phyloP scores from a whole-genome alignment of 2,888 invertebrate genomes.

The Cosmopolites sordidus region DNA sequence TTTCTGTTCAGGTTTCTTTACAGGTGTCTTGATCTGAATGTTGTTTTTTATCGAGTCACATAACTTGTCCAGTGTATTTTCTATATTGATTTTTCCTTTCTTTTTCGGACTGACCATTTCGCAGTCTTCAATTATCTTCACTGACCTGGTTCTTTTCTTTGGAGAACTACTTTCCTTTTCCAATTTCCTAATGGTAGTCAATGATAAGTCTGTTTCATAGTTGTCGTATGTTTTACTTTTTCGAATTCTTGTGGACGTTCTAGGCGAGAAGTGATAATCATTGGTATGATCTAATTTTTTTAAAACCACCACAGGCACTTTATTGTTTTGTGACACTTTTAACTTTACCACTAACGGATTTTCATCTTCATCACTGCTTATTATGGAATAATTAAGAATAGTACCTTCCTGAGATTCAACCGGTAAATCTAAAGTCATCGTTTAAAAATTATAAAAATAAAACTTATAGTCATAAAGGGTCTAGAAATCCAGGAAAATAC shows the following conservation, averaged over 20 bases:
- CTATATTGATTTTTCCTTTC: slow-evolving; percentile 2
- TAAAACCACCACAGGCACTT: slow-evolving; percentile 10
- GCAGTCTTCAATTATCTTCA: neutral
- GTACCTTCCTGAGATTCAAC: slow-evolving; percentile 13
- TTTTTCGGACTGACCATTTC: slow-evolving; percentile 6
- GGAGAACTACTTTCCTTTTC: neutral
- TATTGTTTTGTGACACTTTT: slow-evolving; percentile 12
- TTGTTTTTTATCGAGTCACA: slow-evolving; percentile 9
- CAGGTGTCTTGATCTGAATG: slow-evolving; percentile 12
- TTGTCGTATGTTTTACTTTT: slow-evolving; percentile 4
- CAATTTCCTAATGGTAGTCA: neutral
- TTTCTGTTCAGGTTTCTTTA: slow-evolving; percentile 1
- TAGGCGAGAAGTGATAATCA: slow-evolving; percentile 5
- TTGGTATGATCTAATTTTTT: slow-evolving; percentile 8
- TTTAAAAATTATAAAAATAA: no score
- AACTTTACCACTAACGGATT: slow-evolving; percentile 14
- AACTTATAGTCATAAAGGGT: neutral
- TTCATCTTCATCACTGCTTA: slow-evolving; percentile 17
- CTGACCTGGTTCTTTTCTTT: slow-evolving; percentile 7
- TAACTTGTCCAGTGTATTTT: slow-evolving; percentile 6
- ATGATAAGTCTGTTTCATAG: slow-evolving; percentile 9
- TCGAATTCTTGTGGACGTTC: slow-evolving; percentile 8
- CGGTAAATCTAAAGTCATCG: slow-evolving; percentile 15
- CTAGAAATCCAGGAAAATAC: neutral
- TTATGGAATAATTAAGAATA: slow-evolving; percentile 21